phyloP scores from a whole-genome alignment of 2,888 invertebrate species.

The Anticlea derivata region DNA sequence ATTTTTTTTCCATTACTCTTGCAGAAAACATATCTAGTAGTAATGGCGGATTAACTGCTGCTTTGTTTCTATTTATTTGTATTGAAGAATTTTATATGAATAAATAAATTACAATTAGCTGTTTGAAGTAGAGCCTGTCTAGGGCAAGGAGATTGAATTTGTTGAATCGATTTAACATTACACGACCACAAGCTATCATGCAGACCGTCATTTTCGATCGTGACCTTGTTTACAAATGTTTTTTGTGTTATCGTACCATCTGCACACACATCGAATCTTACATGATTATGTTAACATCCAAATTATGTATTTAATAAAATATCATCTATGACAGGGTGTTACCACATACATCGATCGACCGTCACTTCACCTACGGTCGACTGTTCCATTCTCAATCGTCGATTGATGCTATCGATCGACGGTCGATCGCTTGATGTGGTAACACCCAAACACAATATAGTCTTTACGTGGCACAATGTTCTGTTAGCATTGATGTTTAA shows the following conservation, averaged over 20 bases:
- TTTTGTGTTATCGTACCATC: slow-evolving; percentile 6
- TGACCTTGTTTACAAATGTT: slow-evolving; percentile 13
- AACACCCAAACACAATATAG: too few species aligned
- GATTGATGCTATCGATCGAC: too few species aligned
- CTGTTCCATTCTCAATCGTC: too few species aligned
- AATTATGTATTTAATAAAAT: neutral
- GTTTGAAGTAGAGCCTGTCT: slow-evolving; percentile 36
- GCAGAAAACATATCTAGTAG: slow-evolving; percentile 6
- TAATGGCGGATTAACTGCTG: slow-evolving; percentile 40
- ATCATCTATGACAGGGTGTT: slow-evolving; percentile 7
- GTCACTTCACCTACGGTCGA: too few species aligned
- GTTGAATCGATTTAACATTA: slow-evolving; percentile 68
- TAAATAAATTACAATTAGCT: slow-evolving; percentile 74
- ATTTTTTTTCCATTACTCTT: slow-evolving; percentile 9
- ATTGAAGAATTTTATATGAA: slow-evolving; percentile 74
- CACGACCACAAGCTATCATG: slow-evolving; percentile 45
- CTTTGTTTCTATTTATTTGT: slow-evolving; percentile 51
- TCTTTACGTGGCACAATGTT: slow-evolving; percentile 24
- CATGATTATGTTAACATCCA: slow-evolving; percentile 1
- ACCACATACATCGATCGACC: too few species aligned
- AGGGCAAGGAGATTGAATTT: slow-evolving; percentile 50
- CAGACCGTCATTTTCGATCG: slow-evolving; percentile 8
- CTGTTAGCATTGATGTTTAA: slow-evolving; percentile 44
- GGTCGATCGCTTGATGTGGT: too few species aligned
- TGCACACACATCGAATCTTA: slow-evolving; percentile 4